Evolutionary conservation across 2,888 invertebrate species (phyloP).

Genomic region (Helicoverpa assulta): DNA sequence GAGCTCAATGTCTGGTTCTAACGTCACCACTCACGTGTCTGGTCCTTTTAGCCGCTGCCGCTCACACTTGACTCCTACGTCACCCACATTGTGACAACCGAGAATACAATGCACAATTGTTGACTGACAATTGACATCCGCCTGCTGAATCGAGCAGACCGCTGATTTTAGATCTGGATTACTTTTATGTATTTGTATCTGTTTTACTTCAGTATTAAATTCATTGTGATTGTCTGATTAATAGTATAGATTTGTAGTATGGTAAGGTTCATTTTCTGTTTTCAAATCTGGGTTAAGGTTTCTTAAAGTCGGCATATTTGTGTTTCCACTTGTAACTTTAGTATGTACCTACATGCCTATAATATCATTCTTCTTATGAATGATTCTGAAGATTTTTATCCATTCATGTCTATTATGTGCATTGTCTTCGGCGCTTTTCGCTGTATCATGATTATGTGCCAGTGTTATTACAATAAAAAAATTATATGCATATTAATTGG

Average conservation of each 20-base stretch:
- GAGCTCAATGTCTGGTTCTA: slow-evolving; percentile 7
- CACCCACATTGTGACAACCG: slow-evolving; percentile 51
- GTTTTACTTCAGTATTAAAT: slow-evolving; percentile 14
- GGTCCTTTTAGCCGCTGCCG: slow-evolving; percentile 11
- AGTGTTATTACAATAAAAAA: neutral
- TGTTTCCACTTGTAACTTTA: neutral
- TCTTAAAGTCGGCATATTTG: neutral
- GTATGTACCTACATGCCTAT: neutral
- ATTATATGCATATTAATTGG: neutral
- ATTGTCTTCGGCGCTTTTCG: neutral
- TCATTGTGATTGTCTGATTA: neutral
- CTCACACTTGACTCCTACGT: slow-evolving; percentile 44
- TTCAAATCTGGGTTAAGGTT: neutral
- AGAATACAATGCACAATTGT: slow-evolving; percentile 56
- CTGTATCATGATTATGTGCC: neutral
- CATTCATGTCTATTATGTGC: neutral
- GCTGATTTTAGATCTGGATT: slow-evolving; percentile 39
- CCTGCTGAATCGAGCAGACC: slow-evolving; percentile 28
- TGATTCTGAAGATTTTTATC: slow-evolving; percentile 2
- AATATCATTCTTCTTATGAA: neutral
- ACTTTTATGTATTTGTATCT: slow-evolving; percentile 15
- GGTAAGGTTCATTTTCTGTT: slow-evolving; percentile 6
- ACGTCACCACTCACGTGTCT: slow-evolving; percentile 42
- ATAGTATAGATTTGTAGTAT: neutral
- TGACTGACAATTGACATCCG: slow-evolving; percentile 59